A percentile compares a stretch with the other conserved stretches of the same genome.
These are phyloP conservation scores for Psilanteris sp. DNA, from an alignment of 1,140 invertebrate genomes.

Conservation along the genomic window DNA sequence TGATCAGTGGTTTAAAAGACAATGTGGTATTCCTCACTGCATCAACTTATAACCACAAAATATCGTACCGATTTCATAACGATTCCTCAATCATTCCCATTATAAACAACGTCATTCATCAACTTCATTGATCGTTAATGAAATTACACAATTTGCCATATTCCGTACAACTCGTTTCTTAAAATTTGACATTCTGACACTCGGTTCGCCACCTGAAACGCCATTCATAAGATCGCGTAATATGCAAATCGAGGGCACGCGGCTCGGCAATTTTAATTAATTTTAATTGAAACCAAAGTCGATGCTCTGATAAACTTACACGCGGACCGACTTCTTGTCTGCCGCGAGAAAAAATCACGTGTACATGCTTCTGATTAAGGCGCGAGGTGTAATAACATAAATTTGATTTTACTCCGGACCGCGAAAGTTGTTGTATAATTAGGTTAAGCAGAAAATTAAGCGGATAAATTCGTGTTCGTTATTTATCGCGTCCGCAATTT, in stretches of 20 bases:
- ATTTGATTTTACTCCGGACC: constrained; percentile 57
- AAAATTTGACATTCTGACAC: constrained; percentile 9
- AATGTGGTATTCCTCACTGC: too few relatives aligned
- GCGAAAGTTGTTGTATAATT: constrained; percentile 64
- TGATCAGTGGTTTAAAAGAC: too few relatives aligned
- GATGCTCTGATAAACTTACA: constrained; percentile 60
- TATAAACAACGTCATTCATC: too few relatives aligned
- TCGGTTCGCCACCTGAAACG: constrained; percentile 2
- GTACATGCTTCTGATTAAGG: constrained; percentile 56
- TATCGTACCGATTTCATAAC: too few relatives aligned
- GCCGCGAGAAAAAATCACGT: constrained; percentile 50
- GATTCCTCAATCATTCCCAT: too few relatives aligned
- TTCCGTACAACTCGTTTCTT: constrained; percentile 4
- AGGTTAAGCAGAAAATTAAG: constrained; percentile 61
- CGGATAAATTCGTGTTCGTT: constrained; percentile 39
- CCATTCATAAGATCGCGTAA: constrained; percentile 24
- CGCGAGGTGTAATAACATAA: constrained; percentile 60
- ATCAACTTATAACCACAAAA: too few relatives aligned
- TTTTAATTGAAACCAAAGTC: constrained; percentile 55
- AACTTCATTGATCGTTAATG: too few relatives aligned
- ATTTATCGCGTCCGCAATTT: constrained; percentile 41
- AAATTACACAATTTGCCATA: constrained; percentile 3
- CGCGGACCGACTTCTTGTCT: constrained; percentile 40
- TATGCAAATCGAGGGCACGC: constrained; percentile 39
- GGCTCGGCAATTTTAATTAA: constrained; percentile 49